Evolutionary conservation across 2,888 invertebrate species (phyloP).

Genomic region (Brenthis daphne): DNA sequence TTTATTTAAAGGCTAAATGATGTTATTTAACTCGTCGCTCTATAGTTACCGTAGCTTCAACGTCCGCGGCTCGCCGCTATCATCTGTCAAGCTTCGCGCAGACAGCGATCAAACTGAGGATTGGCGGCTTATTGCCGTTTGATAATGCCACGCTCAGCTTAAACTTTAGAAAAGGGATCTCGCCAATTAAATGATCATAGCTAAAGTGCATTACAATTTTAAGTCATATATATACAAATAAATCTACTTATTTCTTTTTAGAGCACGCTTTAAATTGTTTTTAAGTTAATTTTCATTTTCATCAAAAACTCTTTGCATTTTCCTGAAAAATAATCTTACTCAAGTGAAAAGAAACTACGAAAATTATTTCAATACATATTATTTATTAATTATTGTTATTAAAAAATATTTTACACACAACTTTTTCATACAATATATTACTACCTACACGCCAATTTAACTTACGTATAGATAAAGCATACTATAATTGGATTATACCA

Average conservation of each 20-base stretch:
- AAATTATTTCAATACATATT: no score
- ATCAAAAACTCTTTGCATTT: no score
- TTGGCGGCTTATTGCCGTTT: constrained; percentile 58
- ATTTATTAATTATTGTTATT: no score
- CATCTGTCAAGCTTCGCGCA: constrained; percentile 63
- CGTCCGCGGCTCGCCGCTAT: constrained; percentile 45
- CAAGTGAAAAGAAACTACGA: no score
- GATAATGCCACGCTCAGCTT: constrained; percentile 38
- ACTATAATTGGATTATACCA: no score
- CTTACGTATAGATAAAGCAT: no score
- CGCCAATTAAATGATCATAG: constrained; percentile 1
- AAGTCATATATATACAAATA: neutral
- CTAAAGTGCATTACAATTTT: neutral
- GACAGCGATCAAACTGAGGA: constrained; percentile 66
- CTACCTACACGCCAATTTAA: no score
- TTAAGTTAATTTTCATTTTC: no score
- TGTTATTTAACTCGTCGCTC: constrained; percentile 10
- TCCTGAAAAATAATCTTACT: no score
- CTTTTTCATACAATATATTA: no score
- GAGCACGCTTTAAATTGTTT: no score
- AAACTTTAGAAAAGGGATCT: constrained; percentile 24
- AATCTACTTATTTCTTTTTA: neutral
- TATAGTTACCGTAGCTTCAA: constrained; percentile 18
- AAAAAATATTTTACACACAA: no score
- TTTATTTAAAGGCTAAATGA: neutral